Base-by-base conservation (phyloP, 2,888 invertebrate species). In the Bugula neritina region DNA sequence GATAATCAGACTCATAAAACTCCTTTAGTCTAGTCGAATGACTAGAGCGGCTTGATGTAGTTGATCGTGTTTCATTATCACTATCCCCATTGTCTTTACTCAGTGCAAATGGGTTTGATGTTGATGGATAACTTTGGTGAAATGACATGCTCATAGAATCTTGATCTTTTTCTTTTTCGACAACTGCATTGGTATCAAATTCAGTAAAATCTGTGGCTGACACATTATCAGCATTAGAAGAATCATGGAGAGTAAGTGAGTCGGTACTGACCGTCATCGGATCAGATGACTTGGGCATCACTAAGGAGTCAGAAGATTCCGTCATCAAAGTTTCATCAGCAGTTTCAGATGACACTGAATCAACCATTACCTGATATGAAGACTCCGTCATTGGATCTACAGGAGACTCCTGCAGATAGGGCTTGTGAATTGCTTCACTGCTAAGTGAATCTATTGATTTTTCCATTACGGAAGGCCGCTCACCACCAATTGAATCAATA, bases 81-180 rank as follows among this genome's bases (percentile, higher is more conserved):
- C 43, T 54, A 25, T 70, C 70, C 25, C 17, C 35, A 43, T n/a
- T 54, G 5, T 17, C 70, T 29, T 70, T 31, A 23, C 35, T 54
- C 5, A 25, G 27, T 5, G 70, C 23, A 52, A 70, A 70, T 23
- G 70, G 70, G 29, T 70, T 31, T 21, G 31, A 54, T 5, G 70
- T 5, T 54, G 43, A 2, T 25, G 70, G 70, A 43, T 70, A 70
- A 29, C 23, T 54, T 70, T 70, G 70, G 31, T 70, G 70, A 29
- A 70, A 70, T 25, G 70, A 70, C 52, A 70, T 25, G 31, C 29
- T 70, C 70, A 70, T 70, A 10, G 25, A 13, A 31, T 63, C 63
- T 29, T 27, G 31, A 31, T 25, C 31, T n/a, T 5, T 5, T 27
- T 63, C 63, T 17, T 27, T 27, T 25, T 13, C 17, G 27, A 10